A percentile compares a stretch with the other conserved stretches of the same genome.
Conservation (phyloP, 2,888 invertebrate species). For the Branchellion lobata region DNA sequence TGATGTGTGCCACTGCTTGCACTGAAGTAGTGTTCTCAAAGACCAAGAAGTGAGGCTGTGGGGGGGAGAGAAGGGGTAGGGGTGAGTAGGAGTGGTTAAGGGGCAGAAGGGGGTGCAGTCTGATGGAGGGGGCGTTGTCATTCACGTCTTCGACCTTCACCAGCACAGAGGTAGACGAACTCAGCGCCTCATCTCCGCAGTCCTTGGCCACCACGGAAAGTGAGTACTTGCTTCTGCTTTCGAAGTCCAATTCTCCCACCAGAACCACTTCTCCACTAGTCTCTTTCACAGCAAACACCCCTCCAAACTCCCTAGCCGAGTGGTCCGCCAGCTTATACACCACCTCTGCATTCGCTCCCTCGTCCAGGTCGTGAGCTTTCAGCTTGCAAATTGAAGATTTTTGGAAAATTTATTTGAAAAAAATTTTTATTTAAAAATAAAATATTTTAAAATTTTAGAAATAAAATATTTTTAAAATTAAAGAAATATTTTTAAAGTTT, state of each 20-base stretch:
- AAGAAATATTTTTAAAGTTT: no score
- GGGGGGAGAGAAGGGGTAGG: neutral
- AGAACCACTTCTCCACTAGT: conserved; percentile 24
- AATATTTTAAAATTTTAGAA: no score
- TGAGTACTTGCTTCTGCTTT: conserved; percentile 46
- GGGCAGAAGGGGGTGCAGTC: conserved; percentile 47
- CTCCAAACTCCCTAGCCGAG: conserved; percentile 39
- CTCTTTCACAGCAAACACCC: conserved; percentile 1
- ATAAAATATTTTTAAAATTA: no score
- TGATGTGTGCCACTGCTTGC: conserved; percentile 46
- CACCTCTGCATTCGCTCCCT: conserved; percentile 50
- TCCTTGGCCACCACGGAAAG: conserved; percentile 51
- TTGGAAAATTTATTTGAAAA: no score
- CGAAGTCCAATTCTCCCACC: conserved; percentile 46
- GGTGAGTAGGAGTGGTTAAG: neutral
- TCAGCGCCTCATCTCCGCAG: conserved; percentile 50
- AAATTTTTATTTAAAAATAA: neutral
- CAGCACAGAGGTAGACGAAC: conserved; percentile 48
- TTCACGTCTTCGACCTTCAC: conserved; percentile 50
- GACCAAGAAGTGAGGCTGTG: conserved; percentile 16
- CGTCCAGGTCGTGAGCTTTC: conserved; percentile 51
- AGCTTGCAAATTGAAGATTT: no score
- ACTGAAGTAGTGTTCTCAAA: conserved; percentile 35
- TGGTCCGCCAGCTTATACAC: conserved; percentile 49
- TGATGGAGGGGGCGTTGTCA: conserved; percentile 51